Base-by-base conservation (phyloP, 1,140 invertebrate species). In the Asbolus verrucosus region DNA sequence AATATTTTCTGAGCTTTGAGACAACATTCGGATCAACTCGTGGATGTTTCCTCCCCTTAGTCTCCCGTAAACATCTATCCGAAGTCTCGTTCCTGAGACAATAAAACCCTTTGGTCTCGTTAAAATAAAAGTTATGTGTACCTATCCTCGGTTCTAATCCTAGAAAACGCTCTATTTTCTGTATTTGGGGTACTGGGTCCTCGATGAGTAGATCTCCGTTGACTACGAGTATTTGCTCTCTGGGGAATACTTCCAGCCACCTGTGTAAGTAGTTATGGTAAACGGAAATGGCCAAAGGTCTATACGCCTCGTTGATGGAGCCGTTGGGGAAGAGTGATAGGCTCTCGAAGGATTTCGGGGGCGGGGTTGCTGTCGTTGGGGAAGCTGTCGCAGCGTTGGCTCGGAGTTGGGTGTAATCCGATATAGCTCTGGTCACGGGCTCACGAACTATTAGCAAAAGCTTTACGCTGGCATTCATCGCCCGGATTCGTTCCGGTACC, bases 41-140 rank as follows among this genome's bases (percentile, higher is more conserved):
- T 0, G 96, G 96, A 84, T 99, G 97, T 74, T 89, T 89, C 1
- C 97, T 86, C 1, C 97, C 97, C 81, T 99, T 99, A 63, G 94
- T 97, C 77, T 97, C 96, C 1, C 93, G 88, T 65, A 99, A 84
- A 83, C 97, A 99, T 77, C 97, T 92, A 77, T 94, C 92, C 18
- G 90, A 89, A 2, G 91, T 93, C 71, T 93, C 91, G 77, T 93
- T 93, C 27, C 92, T 86, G 70, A 98, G 86, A 82, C 97, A 99
- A 77, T 96, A 98, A 83, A 99, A 99, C 1, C 96, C 96, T 82
- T 98, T 98, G 11, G 95, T 96, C 80, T 94, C 90, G 83, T 98
- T 98, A 83, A 98, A 97, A 81, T 97, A 97, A 83, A 99, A 98
- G 83, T 98, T 94, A 74, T 93, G 91, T 72, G 92, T 89, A 8